Evolutionary conservation across 2,888 invertebrate genomes (phyloP), one percentile per base, ranked within the genome.

Genomic region (Hyles lineata): DNA sequence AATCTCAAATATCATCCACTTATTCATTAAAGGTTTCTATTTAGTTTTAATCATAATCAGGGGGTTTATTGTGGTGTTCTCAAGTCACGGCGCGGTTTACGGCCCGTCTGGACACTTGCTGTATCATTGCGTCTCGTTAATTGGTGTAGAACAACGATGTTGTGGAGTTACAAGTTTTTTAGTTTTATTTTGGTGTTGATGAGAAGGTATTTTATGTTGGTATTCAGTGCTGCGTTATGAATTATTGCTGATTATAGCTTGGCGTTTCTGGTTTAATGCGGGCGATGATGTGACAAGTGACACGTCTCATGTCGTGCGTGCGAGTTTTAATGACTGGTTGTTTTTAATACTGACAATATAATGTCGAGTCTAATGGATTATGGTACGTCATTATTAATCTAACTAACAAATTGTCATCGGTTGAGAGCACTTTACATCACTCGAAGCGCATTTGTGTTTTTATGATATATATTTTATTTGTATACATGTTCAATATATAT

Each of bases 1-100:
- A 89, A 90, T 93, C 92, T 93, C 90, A 89, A 92, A 92, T 93
- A 93, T 93, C 93, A 94, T 94, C 92, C 90, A 92, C 92, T 93
- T 92, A 92, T 92, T 92, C 90, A 92, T 92, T 93, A 93, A 91
- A 87, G 85, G 83, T 85, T 88, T 91, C 92, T 90, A 91, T 93
- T 92, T 89, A 88, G 85, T 90, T 92, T 92, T 90, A 92, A 93
- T 93, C 91, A 91, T 92, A 92, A 92, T 91, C 92, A 87, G 85
- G 84, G 87, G 87, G 89, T 89, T 87, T 86, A 86, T 85, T 87
- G 85, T 83, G 82, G 82, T 73, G 83, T 86, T 82, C 81, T 83
- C 80, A 76, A 84, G 84, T 83, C 83, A 82, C 80, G 82, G 78
- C 80, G 77, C 77, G 83, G 85, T 85, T 84, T 85, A 87, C 80